Percentiles rank a stretch among this genome's conserved stretches.
These are phyloP conservation scores for Leptura quadrifasciata DNA, from an alignment of 2,888 invertebrate species.

Conservation along the genomic window DNA sequence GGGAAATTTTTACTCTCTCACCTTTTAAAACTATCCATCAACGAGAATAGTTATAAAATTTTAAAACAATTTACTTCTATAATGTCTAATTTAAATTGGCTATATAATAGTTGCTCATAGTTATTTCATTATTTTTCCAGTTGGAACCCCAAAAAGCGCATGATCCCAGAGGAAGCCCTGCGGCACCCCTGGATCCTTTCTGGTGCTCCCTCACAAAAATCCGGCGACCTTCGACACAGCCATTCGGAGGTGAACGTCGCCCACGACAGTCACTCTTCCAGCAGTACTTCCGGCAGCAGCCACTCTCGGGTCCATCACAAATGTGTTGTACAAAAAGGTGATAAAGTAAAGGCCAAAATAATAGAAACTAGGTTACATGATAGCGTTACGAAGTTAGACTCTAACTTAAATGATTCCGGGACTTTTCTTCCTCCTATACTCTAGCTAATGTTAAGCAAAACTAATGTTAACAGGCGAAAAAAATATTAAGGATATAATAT, in stretches of 20 bases:
- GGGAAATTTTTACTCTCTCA: too few relatives aligned
- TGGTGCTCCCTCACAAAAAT: slow-evolving; percentile 60
- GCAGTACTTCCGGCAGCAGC: slow-evolving; percentile 69
- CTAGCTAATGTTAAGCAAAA: slow-evolving; percentile 64
- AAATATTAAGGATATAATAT: slow-evolving; percentile 23
- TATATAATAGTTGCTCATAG: neutral
- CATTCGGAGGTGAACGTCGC: slow-evolving; percentile 75
- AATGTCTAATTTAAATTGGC: too few relatives aligned
- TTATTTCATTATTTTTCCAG: slow-evolving; percentile 73
- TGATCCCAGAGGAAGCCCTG: slow-evolving; percentile 93
- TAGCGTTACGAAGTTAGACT: slow-evolving; percentile 71
- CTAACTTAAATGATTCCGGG: slow-evolving; percentile 79
- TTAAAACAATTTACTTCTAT: neutral
- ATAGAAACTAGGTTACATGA: slow-evolving; percentile 70
- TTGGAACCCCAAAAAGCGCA: slow-evolving; percentile 94
- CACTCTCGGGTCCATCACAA: slow-evolving; percentile 68
- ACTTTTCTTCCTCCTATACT: slow-evolving; percentile 80
- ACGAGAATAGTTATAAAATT: too few relatives aligned
- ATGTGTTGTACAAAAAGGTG: slow-evolving; percentile 67
- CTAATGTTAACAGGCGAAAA: slow-evolving; percentile 24
- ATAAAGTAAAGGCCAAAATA: slow-evolving; percentile 72
- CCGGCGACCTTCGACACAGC: slow-evolving; percentile 74
- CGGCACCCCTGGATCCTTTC: slow-evolving; percentile 88
- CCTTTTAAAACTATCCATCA: too few relatives aligned
- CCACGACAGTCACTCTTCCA: slow-evolving; percentile 68